phyloP scores from a whole-genome alignment of 2,888 invertebrate species.

The Morinoia aosen region DNA sequence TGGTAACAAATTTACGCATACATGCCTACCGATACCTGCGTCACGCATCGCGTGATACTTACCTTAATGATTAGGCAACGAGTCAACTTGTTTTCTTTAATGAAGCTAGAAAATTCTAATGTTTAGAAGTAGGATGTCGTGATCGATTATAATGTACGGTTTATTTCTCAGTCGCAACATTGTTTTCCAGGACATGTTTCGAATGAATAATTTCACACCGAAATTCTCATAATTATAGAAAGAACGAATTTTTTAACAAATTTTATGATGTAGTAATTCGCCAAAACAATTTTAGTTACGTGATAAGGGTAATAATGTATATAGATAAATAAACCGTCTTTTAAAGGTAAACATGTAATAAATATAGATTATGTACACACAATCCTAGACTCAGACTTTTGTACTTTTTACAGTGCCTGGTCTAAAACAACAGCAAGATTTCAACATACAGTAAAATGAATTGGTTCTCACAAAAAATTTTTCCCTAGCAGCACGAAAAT shows the following conservation, averaged over 20 bases:
- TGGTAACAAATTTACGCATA: too few relatives aligned
- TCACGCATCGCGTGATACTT: too few relatives aligned
- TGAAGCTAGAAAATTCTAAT: too few relatives aligned
- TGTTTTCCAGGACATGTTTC: neutral
- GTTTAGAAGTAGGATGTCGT: too few relatives aligned
- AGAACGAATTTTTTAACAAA: too few relatives aligned
- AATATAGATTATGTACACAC: slow-evolving; percentile 34
- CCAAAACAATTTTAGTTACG: neutral
- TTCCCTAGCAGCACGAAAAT: neutral
- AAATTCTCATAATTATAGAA: neutral
- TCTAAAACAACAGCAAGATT: slow-evolving; percentile 21
- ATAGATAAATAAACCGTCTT: slow-evolving; percentile 24
- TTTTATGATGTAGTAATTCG: neutral
- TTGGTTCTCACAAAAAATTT: neutral
- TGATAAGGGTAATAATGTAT: neutral
- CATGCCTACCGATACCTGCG: too few relatives aligned
- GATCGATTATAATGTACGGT: too few relatives aligned
- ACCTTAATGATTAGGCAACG: too few relatives aligned
- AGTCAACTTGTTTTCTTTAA: too few relatives aligned
- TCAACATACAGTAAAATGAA: neutral
- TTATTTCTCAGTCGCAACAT: neutral
- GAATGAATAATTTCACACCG: neutral
- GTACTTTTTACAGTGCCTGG: slow-evolving; percentile 50
- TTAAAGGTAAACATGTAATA: slow-evolving; percentile 39
- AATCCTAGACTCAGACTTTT: slow-evolving; percentile 46